A percentile compares a stretch with the other conserved stretches of the same genome.
Conservation (phyloP, 1,140 invertebrate genomes). For the Diorhabda elongata region DNA sequence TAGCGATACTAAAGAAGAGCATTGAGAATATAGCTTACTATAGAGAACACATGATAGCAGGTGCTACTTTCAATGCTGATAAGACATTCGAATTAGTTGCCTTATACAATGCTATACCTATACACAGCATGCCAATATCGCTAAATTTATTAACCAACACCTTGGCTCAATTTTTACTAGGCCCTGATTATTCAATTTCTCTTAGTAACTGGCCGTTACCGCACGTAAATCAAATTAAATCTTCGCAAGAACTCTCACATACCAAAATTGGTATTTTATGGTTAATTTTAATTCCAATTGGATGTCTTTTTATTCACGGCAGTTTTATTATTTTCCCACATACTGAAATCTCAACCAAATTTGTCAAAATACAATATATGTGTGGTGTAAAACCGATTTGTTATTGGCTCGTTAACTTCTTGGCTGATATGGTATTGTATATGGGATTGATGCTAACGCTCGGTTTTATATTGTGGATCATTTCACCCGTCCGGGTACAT, state of each 20-base stretch:
- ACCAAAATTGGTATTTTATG: constrained; percentile 35
- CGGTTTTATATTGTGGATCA: constrained; percentile 6
- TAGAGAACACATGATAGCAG: constrained; percentile 36
- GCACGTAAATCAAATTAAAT: constrained; percentile 7
- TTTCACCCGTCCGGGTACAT: neutral
- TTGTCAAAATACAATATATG: constrained; percentile 63
- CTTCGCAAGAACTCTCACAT: constrained; percentile 27
- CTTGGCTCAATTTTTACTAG: constrained; percentile 47
- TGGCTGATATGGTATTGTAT: constrained; percentile 51
- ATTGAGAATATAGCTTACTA: constrained; percentile 40
- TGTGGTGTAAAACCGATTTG: constrained; percentile 54
- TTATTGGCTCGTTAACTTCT: constrained; percentile 57
- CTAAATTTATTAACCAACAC: constrained; percentile 57
- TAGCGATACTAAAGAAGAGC: constrained; percentile 40
- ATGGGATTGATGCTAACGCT: constrained; percentile 17
- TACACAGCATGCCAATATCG: constrained; percentile 59
- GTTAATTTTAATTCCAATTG: constrained; percentile 38
- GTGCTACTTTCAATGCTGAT: constrained; percentile 44
- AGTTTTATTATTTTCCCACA: constrained; percentile 54
- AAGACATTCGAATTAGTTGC: constrained; percentile 40
- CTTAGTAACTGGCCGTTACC: constrained; percentile 60
- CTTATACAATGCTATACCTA: constrained; percentile 53
- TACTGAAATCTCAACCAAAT: constrained; percentile 48
- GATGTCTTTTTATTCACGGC: constrained; percentile 36
- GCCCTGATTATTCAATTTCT: constrained; percentile 53